Evolutionary conservation across 64 coral and sea anemone genomes (phyloP).

Genomic region (Dendrophyllia cribrosa): DNA sequence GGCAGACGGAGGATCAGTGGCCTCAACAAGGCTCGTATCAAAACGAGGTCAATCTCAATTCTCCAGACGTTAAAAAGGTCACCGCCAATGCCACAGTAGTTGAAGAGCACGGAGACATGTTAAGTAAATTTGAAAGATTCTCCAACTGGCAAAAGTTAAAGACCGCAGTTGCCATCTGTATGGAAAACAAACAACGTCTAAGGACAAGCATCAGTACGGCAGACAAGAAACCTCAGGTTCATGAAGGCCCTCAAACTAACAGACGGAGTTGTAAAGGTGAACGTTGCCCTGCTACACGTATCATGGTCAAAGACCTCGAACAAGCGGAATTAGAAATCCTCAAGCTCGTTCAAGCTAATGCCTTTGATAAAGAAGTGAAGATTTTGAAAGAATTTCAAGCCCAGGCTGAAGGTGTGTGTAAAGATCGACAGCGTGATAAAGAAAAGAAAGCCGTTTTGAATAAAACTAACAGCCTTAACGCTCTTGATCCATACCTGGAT

Average conservation of each 20-base stretch:
- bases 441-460: slow-evolving; percentile 40
- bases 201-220: neutral
- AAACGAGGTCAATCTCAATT: neutral
- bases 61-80: slow-evolving; percentile 15
- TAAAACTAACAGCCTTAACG: slow-evolving; percentile 20
- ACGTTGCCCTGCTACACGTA: no score
- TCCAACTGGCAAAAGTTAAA: slow-evolving; percentile 56
- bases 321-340: no score
- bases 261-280: neutral
- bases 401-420: neutral
- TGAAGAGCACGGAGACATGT: neutral
- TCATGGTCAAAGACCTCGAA: no score
- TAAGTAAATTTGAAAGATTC: slow-evolving; percentile 29
- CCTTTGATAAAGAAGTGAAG: slow-evolving; percentile 38
- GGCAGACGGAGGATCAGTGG: slow-evolving; percentile 36
- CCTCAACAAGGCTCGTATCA: neutral
- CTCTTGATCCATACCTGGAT: slow-evolving; percentile 71
- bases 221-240: neutral
- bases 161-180: slow-evolving; percentile 17
- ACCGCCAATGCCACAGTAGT: no score
- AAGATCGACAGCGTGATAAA: slow-evolving; percentile 30
- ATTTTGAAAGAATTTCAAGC: slow-evolving; percentile 6
- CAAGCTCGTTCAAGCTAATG: slow-evolving; percentile 11
- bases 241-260: slow-evolving; percentile 6
- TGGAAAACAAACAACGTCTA: slow-evolving; percentile 36